Percentiles rank a stretch among this genome's conserved stretches.
phyloP scores from a whole-genome alignment of 2,797 vertebrate species.

The Xenops minutus region DNA sequence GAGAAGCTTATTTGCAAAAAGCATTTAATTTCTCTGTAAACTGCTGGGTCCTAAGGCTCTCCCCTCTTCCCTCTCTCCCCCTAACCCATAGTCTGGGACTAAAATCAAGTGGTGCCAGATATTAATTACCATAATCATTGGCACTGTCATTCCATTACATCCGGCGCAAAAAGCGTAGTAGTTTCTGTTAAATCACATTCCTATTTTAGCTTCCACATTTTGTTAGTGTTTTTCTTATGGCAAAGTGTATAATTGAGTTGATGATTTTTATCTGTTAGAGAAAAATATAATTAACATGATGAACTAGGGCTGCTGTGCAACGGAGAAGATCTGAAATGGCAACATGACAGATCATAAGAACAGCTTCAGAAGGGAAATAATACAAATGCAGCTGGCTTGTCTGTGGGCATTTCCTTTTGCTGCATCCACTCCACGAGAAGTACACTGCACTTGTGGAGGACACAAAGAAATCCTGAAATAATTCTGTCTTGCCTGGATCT shows the following conservation, averaged over 20 bases:
- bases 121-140: not conserved
- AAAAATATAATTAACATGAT: not conserved
- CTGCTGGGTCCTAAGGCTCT: not conserved
- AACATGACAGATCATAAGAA: not conserved
- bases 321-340: not conserved
- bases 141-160: not conserved
- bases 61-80: not conserved
- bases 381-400: not conserved
- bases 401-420: not conserved
- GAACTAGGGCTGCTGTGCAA: not conserved
- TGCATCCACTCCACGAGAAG: fast-evolving
- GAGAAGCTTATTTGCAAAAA: conserved; percentile 54
- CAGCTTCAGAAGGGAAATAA: not conserved
- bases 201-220: not conserved
- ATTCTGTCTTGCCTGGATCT: not conserved
- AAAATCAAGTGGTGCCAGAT: not conserved
- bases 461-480: not conserved
- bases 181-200: not conserved
- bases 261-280: not conserved
- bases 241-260: not conserved
- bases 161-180: not conserved
- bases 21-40: conserved; percentile 42
- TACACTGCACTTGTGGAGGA: not conserved
- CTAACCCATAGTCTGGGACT: not conserved
- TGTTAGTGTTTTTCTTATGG: not conserved